Base-by-base conservation (phyloP, 2,888 invertebrate species). In the Hyppa rectilinea region DNA sequence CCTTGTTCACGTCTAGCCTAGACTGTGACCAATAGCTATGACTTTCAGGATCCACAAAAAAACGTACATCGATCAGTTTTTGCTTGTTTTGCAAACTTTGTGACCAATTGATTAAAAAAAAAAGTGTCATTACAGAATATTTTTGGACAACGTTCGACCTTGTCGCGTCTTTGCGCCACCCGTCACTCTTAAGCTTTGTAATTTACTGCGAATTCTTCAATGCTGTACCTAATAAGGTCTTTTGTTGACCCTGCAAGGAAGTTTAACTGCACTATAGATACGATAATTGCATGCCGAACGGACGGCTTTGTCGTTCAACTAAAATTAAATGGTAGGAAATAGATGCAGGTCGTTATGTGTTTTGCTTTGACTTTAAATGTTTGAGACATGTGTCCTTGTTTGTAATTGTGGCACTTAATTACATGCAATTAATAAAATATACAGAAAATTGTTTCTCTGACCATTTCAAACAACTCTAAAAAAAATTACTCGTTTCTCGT, bases 111-210 rank as follows among this genome's bases (percentile, higher is more conserved):
- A 87, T 86, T 85, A 68, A 75, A 75, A 76, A 75, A 75, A 76
- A 89, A 90, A 88, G 84, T 87, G 86, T 88, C 88, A 87, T 88
- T 91, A 88, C 82, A 85, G 87, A 87, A 88, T 88, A 89, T 90
- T 91, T 90, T 89, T 82, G 85, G 89, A 87, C 81, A 77, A 74
- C 72, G 72, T 69, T 79, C 86, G 89, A 88, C 92, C 92, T 92
- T 91, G 91, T 82, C 67, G 81, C 90, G 88, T 89, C 90, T 90
- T 86, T 88, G 87, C 83, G 78, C 71, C 87, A 86, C 87, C 88
- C 70, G 88, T 88, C 88, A 87, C 88, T 86, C 75, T 72, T 61
- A 67, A 75, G 77, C 71, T 79, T 75, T 68, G 69, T 78, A 60
- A 77, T 75, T 84, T 71, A 82, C 81, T 58, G 50, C 61, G 68